Base-by-base conservation (phyloP, 2,113 vertebrate genomes). In the Trogon melanurus region DNA sequence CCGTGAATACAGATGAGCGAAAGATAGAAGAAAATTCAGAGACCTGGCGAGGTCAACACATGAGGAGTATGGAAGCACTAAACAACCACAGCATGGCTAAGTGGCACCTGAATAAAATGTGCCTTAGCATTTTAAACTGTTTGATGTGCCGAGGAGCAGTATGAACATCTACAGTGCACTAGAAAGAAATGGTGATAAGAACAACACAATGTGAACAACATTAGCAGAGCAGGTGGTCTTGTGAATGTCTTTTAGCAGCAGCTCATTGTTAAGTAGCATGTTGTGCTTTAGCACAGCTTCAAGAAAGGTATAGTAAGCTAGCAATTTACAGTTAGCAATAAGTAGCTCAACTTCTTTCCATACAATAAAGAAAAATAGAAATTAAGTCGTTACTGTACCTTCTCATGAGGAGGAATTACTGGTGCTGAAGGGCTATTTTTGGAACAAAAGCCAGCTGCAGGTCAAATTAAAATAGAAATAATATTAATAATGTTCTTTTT, bases 1-100 rank as follows among this genome's bases (percentile, higher is more conserved):
- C 32, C 0, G 5, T 30, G 13, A 5, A 1, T 8, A 16, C 18
- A 0, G 11, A 12, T 36, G 54, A 79, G 58, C 5, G 25, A 41
- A 69, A 78, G 51, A 53, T 0, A 70, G 19, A 57, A 45, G 32
- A 75, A 61, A 89, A 72, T 26, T 16, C 30, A 57, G 66, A 85
- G 47, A 72, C 36, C 27, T 32, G 47, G 32, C 4, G 4, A 71
- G 29, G 32, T 30, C 47, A 54, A 69, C 0, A 0, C 16, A n/a
- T 2, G 29, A 65, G 51, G 57, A 72, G 50, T 10, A 10, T 30
- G 74, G 34, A 45, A 85, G 32, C 1, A 22, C 83, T 83, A 57
- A 80, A 11, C 51, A 58, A 45, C n/a, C 64, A 58, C 75, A 64
- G 41, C n/a, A 60, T 6, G 13, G 54, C 5, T 34, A 47, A 81